Conservation (phyloP, 1,140 invertebrate genomes). For the Cydia strobilella region DNA sequence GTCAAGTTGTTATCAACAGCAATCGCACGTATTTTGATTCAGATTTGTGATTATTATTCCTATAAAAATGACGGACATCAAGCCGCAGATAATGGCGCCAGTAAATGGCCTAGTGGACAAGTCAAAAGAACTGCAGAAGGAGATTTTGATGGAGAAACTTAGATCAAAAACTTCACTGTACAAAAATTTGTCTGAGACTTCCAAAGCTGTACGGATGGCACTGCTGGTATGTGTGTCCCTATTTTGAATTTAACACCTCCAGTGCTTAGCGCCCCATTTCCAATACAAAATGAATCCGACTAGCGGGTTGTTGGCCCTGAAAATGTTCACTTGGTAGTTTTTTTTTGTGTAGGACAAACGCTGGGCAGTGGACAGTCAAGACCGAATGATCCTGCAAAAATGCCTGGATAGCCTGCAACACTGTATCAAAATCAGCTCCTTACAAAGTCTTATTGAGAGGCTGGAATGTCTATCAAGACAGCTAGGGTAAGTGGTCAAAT, state of each 20-base stretch:
- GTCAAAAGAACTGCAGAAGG: conserved; percentile 87
- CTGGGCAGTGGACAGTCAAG: conserved; percentile 89
- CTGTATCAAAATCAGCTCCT: conserved; percentile 94
- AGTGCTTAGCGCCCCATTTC: no score
- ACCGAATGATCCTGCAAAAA: conserved; percentile 92
- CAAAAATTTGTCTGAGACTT: conserved; percentile 90
- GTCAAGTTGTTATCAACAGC: conserved; percentile 56
- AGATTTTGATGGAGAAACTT: conserved; percentile 93
- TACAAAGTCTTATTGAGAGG: conserved; percentile 95
- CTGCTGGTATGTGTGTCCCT: conserved; percentile 85
- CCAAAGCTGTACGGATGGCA: conserved; percentile 91
- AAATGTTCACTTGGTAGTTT: conserved; percentile 19
- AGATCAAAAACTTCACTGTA: conserved; percentile 88
- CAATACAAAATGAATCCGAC: no score
- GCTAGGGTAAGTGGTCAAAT: conserved; percentile 83
- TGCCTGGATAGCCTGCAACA: conserved; percentile 96
- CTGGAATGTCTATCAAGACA: conserved; percentile 94
- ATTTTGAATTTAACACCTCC: no score
- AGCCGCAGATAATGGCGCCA: conserved; percentile 59
- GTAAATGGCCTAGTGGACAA: conserved; percentile 79
- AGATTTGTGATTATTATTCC: conserved; percentile 48
- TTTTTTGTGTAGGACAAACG: conserved; percentile 86
- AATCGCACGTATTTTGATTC: conserved; percentile 60
- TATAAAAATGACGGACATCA: conserved; percentile 68
- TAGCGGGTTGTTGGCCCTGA: no score